Evolutionary conservation across 1,140 invertebrate genomes (phyloP).

Genomic region (Diachasma alloeum): DNA sequence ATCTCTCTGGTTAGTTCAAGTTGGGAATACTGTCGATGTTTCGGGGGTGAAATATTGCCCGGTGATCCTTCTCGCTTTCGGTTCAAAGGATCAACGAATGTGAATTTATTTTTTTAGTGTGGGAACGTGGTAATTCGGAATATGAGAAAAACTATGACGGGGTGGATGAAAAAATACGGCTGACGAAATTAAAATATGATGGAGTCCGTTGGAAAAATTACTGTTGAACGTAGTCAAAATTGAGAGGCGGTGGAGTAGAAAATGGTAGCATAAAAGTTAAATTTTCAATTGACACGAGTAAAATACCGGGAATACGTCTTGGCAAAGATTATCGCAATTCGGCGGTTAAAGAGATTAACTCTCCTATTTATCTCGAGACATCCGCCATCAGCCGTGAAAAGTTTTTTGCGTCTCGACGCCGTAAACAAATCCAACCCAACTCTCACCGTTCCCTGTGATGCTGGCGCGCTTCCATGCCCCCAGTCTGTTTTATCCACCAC

Average conservation of each 20-base stretch:
- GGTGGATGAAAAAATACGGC: too few relatives aligned
- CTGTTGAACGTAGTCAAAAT: too few relatives aligned
- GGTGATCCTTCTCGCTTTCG: background rate
- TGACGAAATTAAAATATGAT: too few relatives aligned
- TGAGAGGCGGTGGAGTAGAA: too few relatives aligned
- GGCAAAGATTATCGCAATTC: conserved; percentile 26
- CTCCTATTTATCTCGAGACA: conserved; percentile 34
- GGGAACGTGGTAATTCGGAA: too few relatives aligned
- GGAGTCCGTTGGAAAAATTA: too few relatives aligned
- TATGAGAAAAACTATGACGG: too few relatives aligned
- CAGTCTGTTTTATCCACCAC: conserved; percentile 21
- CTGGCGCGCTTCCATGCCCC: conserved; percentile 24
- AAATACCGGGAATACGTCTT: conserved; percentile 9
- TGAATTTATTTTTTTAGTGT: too few relatives aligned
- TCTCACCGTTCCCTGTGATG: background rate
- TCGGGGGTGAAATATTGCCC: background rate
- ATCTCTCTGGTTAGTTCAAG: background rate
- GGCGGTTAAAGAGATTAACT: conserved; percentile 37
- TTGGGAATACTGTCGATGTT: background rate
- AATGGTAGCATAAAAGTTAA: too few relatives aligned
- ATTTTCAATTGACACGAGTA: too few relatives aligned
- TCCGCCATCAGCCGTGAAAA: conserved; percentile 32
- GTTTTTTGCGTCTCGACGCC: conserved; percentile 32
- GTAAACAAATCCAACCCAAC: conserved; percentile 34
- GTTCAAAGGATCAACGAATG: background rate